Evolutionary conservation across 64 coral and sea anemone genomes (phyloP).

Genomic region (Acropora tenuis): DNA sequence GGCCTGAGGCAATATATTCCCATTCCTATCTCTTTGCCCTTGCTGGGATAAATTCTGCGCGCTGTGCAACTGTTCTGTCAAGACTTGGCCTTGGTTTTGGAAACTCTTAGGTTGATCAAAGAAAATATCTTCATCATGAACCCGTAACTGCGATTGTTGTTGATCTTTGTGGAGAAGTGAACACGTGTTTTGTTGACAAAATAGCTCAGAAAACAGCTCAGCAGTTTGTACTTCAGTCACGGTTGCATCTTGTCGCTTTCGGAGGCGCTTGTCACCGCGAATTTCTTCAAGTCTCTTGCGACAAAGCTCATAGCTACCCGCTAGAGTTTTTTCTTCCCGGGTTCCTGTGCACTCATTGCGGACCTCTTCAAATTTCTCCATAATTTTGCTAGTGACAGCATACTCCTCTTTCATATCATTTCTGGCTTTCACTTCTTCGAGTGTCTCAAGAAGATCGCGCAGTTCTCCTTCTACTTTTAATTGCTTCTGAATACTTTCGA

Average conservation of each 20-base stretch:
- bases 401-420: not conserved
- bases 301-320: not conserved
- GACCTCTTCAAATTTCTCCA: slow-evolving; percentile 20
- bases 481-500: slow-evolving; percentile 3
- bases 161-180: not conserved
- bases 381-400: not conserved
- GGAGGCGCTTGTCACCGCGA: not conserved
- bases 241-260: not conserved
- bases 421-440: slow-evolving; percentile 1
- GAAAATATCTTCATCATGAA: no score
- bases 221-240: not conserved
- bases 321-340: not conserved
- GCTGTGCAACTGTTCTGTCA: not conserved
- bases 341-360: not conserved
- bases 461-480: slow-evolving; percentile 9
- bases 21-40: not conserved
- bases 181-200: no score
- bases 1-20: not conserved
- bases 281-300: not conserved
- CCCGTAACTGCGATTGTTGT: not conserved
- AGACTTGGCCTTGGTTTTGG: not conserved
- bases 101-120: no score
- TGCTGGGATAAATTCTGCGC: not conserved
- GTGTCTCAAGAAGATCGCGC: not conserved
- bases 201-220: not conserved